Conservation (phyloP, 1,140 invertebrate species). For the Drosophila neocordata region DNA sequence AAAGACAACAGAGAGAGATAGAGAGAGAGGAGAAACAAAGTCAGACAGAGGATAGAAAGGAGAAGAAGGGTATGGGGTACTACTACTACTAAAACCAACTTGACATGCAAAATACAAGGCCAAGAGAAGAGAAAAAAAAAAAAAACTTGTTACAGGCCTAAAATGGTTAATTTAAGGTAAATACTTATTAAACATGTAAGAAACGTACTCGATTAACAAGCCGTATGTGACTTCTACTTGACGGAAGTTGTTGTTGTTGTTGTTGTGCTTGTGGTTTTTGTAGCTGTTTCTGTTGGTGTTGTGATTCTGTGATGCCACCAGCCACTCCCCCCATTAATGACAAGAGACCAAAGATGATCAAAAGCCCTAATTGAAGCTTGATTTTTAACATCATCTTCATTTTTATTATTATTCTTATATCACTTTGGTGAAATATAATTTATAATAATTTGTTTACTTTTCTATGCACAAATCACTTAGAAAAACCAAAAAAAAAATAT, state of each 20-base stretch:
- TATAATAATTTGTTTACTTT: background rate
- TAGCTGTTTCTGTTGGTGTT: background rate
- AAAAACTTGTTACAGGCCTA: background rate
- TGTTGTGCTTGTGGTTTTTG: background rate
- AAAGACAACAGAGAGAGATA: background rate
- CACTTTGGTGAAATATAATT: too few relatives aligned
- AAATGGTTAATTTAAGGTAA: background rate
- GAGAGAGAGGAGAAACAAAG: background rate
- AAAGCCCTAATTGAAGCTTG: conserved; percentile 15
- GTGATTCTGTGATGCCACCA: background rate
- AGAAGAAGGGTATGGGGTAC: too few relatives aligned
- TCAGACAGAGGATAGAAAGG: too few relatives aligned
- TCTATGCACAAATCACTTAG: conserved; percentile 10
- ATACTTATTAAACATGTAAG: background rate
- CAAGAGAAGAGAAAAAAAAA: too few relatives aligned
- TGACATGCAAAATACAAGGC: too few relatives aligned
- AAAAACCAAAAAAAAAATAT: background rate
- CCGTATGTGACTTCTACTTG: background rate
- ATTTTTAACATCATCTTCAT: background rate
- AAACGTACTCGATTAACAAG: background rate
- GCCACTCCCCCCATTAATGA: background rate
- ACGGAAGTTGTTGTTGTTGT: background rate
- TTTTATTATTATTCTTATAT: conserved; percentile 36
- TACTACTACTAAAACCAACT: too few relatives aligned
- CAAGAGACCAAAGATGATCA: conserved; percentile 4